These are phyloP conservation scores for Galeruca laticollis DNA, from an alignment of 2,888 invertebrate genomes.

Conservation along the genomic window DNA sequence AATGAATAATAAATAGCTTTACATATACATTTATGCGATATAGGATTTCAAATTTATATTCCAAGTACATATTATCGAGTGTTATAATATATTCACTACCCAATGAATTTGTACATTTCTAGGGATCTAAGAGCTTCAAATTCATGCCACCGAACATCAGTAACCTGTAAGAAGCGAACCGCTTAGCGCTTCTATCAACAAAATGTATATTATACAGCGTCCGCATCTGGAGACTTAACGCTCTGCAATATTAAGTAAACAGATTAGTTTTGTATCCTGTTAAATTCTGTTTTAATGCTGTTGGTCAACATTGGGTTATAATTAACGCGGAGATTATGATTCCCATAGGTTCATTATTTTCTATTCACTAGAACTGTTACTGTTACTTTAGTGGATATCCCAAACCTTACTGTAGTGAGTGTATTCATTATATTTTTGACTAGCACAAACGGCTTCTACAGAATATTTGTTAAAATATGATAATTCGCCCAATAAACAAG, in stretches of 20 bases:
- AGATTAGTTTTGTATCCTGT: slow-evolving; percentile 63
- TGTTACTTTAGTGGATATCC: too few relatives aligned
- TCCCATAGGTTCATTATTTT: slow-evolving; percentile 57
- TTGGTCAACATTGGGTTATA: slow-evolving; percentile 63
- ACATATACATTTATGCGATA: not conserved
- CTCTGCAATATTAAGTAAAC: slow-evolving; percentile 62
- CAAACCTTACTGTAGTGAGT: too few relatives aligned
- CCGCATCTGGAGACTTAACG: slow-evolving; percentile 53
- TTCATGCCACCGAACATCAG: slow-evolving; percentile 41
- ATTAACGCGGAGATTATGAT: slow-evolving; percentile 63
- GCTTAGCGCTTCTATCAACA: slow-evolving; percentile 44
- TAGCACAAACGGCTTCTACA: too few relatives aligned
- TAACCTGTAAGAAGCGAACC: slow-evolving; percentile 40
- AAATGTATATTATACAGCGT: slow-evolving; percentile 46
- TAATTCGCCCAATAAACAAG: too few relatives aligned
- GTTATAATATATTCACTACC: slow-evolving; percentile 20
- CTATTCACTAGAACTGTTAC: not conserved
- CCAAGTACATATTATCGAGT: not conserved
- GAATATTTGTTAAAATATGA: too few relatives aligned
- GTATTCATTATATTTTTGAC: too few relatives aligned
- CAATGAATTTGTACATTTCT: slow-evolving; percentile 22
- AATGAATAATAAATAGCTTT: not conserved
- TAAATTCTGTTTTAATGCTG: slow-evolving; percentile 61
- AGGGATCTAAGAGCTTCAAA: slow-evolving; percentile 38
- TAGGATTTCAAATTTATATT: not conserved